Evolutionary conservation across 2,888 invertebrate species (phyloP), one percentile per base, ranked within the genome.

Genomic region (Cantharis rustica): DNA sequence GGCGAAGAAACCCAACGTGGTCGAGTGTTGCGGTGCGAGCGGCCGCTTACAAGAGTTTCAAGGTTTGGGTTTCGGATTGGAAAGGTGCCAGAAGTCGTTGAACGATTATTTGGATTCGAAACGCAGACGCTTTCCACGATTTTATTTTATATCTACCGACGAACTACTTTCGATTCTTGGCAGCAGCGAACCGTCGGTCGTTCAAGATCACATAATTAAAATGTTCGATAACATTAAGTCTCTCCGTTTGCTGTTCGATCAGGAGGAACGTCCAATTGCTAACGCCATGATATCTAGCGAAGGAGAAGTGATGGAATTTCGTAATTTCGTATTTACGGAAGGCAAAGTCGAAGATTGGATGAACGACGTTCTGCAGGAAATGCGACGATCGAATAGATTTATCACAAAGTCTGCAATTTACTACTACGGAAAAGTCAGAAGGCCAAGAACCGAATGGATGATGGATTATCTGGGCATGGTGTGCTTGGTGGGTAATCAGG

Each of bases 191-290:
- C 94, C 95, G 10, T 90, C 90, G 72, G 94, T 95, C 83, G 96
- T 98, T 10, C 97, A 98, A 87, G 96, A 97, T 84, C 96, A 98
- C 85, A 95, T 98, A 91, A 95, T 96, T 73, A 98, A 98, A 91
- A 97, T 98, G 96, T 98, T 96, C 87, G 97, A 97, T 87, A 97
- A 97, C 84, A 93, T 98, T 27, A 93, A 94, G 81, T 91, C 93
- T 16, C 89, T 98, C 78, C 90, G 92, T 27, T 90, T 97, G 81
- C 90, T 90, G 20, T 90, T 91, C 63, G 94, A 95, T 83, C 90
- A 90, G 76, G 90, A 91, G 13, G 93, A 93, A 71, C 90, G 92
- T 63, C 91, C 91, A 0, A 90, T 93, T 11, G 96, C 94, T 0
- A 92, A 92, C 7, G 96, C 95, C 68, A 95, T 98, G 94, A 92